Base-by-base conservation (phyloP, 2,888 invertebrate genomes). In the Ephialtes manifestator region DNA sequence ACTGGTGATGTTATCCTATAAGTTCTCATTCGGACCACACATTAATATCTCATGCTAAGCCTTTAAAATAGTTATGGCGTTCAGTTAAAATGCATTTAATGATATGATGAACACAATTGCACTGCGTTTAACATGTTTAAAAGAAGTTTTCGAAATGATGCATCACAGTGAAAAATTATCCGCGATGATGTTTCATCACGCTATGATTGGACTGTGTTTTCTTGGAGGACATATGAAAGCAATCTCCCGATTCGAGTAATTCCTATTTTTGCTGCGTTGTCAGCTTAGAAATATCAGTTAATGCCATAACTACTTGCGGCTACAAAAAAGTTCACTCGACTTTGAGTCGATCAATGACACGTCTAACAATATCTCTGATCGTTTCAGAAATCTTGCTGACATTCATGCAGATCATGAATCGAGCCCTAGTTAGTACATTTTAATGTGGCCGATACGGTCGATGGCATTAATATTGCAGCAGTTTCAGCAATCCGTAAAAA, bases 381-480 rank as follows among this genome's bases (percentile, higher is more conserved):
- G 24, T 28, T 58, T 0, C 58, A 28, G 15, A 13, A 24, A 28
- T 24, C 58, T 4, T 28, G 53, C 20, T 55, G 58, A 58, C 28
- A 24, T 55, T 55, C 24, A 55, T 55, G 11, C 24, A 24, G 55
- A 55, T 15, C 55, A 24, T 24, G 28, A 55, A 55, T 55, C 11
- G 55, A 55, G 24, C 11, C 24, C 55, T 55, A 13, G 55, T 24
- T 55, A 28, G 58, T 28, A 20, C 24, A 11, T 58, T 58, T 58
- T 28, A 15, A 58, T 58, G 28, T 15, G 7, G 15, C 13, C 58
- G 13, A 58, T 28, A 13, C 28, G 1, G n/a, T 18, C 58, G 15
- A 28, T 28, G 13, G 58, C 58, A 58, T 58, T 28, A 28, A 58
- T 28, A 58, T 58, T 58, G 58, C 58, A 58, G 15, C 58, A 13